Conservation (phyloP, 2,797 vertebrate species). For the Ibycter americanus region DNA sequence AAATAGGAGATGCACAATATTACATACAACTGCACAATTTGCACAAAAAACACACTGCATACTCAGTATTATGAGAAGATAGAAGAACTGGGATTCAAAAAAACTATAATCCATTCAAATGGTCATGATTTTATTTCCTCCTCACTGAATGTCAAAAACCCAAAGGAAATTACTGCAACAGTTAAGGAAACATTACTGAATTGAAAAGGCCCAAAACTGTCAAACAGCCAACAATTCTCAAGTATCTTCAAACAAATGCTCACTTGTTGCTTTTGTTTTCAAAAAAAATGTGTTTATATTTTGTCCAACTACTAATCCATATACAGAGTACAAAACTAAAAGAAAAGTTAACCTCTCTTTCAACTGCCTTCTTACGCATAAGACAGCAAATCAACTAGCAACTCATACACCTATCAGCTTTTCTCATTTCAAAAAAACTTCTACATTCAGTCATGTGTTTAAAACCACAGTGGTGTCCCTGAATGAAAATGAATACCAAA, state of each 20-base stretch:
- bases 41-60: neutral
- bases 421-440: neutral
- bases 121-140: neutral
- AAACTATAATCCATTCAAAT: neutral
- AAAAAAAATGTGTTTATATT: neutral
- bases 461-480: neutral
- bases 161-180: neutral
- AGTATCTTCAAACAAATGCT: neutral
- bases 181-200: neutral
- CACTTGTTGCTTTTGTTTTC: neutral
- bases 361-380: neutral
- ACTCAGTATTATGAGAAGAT: neutral
- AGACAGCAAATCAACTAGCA: neutral
- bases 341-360: neutral
- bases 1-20: neutral
- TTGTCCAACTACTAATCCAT: neutral
- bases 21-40: neutral
- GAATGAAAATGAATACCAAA: neutral
- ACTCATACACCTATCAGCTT: neutral
- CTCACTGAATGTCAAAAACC: neutral
- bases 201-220: neutral
- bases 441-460: neutral
- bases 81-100: neutral
- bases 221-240: neutral
- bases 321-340: neutral